phyloP scores from a whole-genome alignment of 2,113 vertebrate genomes.

The Ceyx cyanopectus region DNA sequence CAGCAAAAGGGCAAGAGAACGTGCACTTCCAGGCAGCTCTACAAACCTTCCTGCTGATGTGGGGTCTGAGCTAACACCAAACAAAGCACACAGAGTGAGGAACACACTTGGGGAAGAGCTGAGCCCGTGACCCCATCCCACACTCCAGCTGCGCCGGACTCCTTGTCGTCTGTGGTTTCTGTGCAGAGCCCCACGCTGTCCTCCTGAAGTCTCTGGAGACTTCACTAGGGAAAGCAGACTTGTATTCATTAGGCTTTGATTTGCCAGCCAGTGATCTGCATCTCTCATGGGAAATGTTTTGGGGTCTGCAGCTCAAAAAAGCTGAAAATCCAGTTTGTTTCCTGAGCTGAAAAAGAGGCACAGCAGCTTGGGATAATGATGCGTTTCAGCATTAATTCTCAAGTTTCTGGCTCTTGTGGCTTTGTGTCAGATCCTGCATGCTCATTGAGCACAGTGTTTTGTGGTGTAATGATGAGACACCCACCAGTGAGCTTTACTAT shows the following conservation, averaged over 20 bases:
- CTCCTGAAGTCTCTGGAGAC: not conserved
- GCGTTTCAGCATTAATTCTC: constrained; percentile 36
- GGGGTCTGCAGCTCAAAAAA: constrained; percentile 3
- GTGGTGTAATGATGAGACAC: constrained; percentile 45
- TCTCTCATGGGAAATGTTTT: constrained; percentile 27
- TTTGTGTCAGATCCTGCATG: constrained; percentile 53
- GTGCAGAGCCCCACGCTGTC: rapidly evolving
- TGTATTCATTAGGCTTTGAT: not conserved
- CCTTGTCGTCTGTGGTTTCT: not conserved
- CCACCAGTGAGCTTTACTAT: constrained; percentile 34
- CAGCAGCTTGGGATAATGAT: constrained; percentile 16
- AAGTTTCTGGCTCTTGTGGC: constrained; percentile 57
- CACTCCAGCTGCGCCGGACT: rapidly evolving
- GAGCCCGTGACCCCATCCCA: not conserved
- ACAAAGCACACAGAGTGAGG: rapidly evolving
- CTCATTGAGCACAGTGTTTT: constrained; percentile 11
- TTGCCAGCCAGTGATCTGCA: not conserved
- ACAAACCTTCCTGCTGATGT: rapidly evolving
- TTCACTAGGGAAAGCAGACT: not conserved
- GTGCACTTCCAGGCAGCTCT: not conserved
- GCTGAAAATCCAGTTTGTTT: constrained; percentile 19
- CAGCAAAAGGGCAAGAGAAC: not conserved
- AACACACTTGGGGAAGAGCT: not conserved
- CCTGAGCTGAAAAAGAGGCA: not conserved
- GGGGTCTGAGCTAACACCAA: not conserved